These are phyloP conservation scores for Agrochola litura DNA, from an alignment of 2,888 invertebrate species.

Conservation along the genomic window DNA sequence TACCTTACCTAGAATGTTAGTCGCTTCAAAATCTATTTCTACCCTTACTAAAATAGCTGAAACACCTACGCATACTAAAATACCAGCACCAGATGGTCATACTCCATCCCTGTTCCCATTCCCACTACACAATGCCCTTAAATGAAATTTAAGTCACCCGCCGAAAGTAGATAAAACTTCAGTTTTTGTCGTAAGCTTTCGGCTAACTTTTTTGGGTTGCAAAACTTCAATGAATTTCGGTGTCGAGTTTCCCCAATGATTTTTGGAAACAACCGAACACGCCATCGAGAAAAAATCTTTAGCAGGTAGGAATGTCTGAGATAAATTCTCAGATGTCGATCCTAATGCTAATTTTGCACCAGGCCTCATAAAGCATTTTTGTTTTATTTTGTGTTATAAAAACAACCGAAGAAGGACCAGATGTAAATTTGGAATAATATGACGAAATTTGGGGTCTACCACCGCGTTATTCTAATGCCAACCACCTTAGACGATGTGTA, in stretches of 20 bases:
- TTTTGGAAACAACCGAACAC: constrained; percentile 53
- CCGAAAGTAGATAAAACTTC: constrained; percentile 69
- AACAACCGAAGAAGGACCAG: constrained; percentile 40
- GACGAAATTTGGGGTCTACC: constrained; percentile 19
- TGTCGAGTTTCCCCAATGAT: constrained; percentile 60
- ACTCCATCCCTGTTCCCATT: constrained; percentile 54
- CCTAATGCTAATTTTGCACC: constrained; percentile 64
- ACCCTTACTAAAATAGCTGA: constrained; percentile 42
- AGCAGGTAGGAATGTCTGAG: constrained; percentile 59
- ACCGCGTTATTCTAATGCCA: constrained; percentile 13
- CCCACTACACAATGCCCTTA: constrained; percentile 64
- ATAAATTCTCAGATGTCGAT: constrained; percentile 64
- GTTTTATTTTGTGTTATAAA: constrained; percentile 51
- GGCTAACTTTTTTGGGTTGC: constrained; percentile 60
- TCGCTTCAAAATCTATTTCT: constrained; percentile 39
- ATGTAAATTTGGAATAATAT: constrained; percentile 50
- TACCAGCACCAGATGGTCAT: constrained; percentile 31
- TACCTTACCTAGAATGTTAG: constrained; percentile 17
- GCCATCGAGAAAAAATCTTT: constrained; percentile 46
- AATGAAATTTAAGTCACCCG: constrained; percentile 73
- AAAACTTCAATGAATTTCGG: constrained; percentile 63
- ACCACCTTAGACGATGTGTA: constrained; percentile 16
- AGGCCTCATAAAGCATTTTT: constrained; percentile 58
- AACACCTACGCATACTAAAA: constrained; percentile 33
- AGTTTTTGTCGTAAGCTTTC: constrained; percentile 67